Evolutionary conservation across 2,888 invertebrate species (phyloP).

Genomic region (Sicus ferrugineus): DNA sequence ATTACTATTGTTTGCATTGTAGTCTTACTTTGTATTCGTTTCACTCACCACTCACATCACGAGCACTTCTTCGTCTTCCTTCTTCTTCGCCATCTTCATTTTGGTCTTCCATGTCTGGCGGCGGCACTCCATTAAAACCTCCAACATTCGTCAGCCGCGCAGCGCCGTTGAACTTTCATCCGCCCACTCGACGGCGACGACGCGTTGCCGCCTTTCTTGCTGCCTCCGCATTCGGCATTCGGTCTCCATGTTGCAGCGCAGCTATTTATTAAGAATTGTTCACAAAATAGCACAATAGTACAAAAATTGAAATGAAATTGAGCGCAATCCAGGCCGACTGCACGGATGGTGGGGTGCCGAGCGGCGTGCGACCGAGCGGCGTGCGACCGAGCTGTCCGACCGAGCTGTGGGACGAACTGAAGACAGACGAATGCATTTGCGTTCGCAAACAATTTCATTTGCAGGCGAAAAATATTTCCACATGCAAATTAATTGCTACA

Average conservation of each 20-base stretch:
- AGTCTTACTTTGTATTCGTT: too few relatives aligned
- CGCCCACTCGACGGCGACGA: neutral
- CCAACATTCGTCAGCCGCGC: neutral
- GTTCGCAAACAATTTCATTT: constrained; percentile 5
- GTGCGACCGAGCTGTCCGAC: too few relatives aligned
- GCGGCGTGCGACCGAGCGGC: neutral
- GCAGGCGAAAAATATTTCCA: constrained; percentile 10
- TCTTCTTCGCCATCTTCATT: neutral
- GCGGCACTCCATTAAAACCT: neutral
- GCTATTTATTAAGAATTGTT: too few relatives aligned
- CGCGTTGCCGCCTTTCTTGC: too few relatives aligned
- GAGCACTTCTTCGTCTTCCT: neutral
- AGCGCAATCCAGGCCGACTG: too few relatives aligned
- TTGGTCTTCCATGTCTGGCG: neutral
- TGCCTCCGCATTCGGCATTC: too few relatives aligned
- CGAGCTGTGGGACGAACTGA: too few relatives aligned
- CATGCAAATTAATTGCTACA: constrained; percentile 20
- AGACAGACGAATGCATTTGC: neutral
- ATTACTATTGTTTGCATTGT: too few relatives aligned
- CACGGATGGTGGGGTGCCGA: neutral
- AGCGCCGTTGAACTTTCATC: neutral
- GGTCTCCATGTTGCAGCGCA: too few relatives aligned
- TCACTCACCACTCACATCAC: neutral
- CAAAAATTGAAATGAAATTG: too few relatives aligned
- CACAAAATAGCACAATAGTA: too few relatives aligned